Conservation (phyloP, 2,113 vertebrate genomes). For the Oceanites oceanicus region DNA sequence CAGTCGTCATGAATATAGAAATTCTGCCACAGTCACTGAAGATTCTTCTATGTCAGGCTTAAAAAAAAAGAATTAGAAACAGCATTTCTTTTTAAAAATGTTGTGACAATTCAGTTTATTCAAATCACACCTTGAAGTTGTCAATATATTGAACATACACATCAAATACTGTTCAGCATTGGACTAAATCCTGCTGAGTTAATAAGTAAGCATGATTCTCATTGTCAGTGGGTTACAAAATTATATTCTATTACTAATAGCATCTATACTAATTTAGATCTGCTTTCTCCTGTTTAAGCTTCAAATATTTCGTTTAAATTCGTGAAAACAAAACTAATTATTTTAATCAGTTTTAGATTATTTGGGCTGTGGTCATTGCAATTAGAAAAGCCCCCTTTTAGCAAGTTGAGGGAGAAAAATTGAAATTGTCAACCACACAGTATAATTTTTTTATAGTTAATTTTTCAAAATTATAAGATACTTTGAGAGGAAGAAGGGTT, state of each 20-base stretch:
- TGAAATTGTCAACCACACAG: background rate
- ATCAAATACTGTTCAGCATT: background rate
- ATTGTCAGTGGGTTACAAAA: background rate
- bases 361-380: background rate
- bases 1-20: background rate
- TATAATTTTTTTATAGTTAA: background rate
- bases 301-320: background rate
- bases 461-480: background rate
- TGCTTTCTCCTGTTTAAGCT: background rate
- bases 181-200: background rate
- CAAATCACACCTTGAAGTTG: background rate
- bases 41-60: background rate
- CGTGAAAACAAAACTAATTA: background rate
- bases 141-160: background rate
- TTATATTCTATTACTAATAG: background rate
- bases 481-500: background rate
- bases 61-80: background rate
- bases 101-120: background rate
- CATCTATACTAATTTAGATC: background rate
- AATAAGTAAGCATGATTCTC: background rate
- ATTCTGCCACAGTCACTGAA: background rate
- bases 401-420: background rate
- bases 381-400: background rate
- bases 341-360: background rate
- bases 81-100: background rate